Percentiles rank a stretch among this genome's conserved stretches.
Conservation (phyloP, 2,113 vertebrate genomes). For the Gavia stellata region DNA sequence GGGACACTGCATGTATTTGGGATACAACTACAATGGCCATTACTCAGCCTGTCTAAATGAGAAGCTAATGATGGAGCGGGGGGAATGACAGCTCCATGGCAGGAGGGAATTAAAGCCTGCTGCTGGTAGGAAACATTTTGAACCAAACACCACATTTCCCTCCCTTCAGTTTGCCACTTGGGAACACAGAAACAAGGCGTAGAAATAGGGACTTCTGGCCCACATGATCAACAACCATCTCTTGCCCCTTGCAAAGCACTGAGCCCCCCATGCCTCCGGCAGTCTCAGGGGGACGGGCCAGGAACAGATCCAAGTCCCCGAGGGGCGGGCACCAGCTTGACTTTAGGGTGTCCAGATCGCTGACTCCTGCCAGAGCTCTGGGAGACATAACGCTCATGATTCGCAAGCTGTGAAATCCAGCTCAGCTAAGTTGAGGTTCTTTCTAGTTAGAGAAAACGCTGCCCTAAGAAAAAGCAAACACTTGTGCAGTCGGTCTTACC, state of each 20-base stretch:
- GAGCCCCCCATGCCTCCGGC: fast-evolving
- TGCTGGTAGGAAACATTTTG: not conserved
- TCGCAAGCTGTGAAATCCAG: not conserved
- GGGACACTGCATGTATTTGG: not conserved
- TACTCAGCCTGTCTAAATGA: not conserved
- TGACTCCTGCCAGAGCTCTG: not conserved
- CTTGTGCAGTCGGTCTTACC: not conserved
- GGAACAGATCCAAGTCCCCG: fast-evolving
- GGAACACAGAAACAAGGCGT: not conserved
- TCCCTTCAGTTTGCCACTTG: not conserved
- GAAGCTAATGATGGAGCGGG: not conserved
- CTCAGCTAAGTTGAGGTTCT: not conserved
- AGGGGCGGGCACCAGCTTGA: not conserved
- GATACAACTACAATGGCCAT: not conserved
- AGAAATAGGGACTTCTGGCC: not conserved
- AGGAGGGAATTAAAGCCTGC: not conserved
- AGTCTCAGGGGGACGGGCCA: not conserved
- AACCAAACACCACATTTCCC: not conserved
- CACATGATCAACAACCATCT: not conserved
- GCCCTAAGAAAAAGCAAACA: not conserved
- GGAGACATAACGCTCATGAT: fast-evolving
- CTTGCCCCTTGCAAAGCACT: not conserved
- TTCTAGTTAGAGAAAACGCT: not conserved
- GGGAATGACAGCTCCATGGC: not conserved
- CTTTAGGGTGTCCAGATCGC: fast-evolving